These are phyloP conservation scores for Zapornia atra DNA, from an alignment of 2,113 vertebrate species.

Conservation along the genomic window DNA sequence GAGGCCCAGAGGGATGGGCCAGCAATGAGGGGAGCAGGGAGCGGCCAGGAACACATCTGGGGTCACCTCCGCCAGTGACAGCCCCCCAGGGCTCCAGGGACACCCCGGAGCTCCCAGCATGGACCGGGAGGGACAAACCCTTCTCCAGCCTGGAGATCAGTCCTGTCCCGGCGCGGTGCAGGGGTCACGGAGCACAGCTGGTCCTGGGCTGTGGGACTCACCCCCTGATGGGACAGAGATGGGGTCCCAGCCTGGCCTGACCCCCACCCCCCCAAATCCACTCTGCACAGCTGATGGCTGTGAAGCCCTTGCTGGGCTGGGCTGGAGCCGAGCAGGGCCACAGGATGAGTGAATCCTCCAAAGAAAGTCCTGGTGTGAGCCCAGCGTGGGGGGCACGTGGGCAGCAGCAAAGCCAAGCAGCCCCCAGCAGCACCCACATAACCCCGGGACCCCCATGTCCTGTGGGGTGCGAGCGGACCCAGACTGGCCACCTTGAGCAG, in stretches of 20 bases:
- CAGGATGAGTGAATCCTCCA: background rate
- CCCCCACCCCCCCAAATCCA: too few relatives aligned
- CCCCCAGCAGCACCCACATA: background rate
- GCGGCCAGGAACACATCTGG: background rate
- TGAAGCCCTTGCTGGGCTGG: accelerated
- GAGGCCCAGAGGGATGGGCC: background rate
- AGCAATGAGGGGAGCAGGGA: background rate
- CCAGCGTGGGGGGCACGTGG: accelerated
- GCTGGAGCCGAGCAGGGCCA: accelerated
- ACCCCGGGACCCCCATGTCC: background rate
- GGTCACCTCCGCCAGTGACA: background rate
- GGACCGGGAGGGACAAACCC: background rate
- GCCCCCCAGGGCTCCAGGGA: background rate
- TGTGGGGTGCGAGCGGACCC: accelerated
- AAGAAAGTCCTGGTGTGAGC: background rate
- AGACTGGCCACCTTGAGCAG: background rate
- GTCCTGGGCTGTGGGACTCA: background rate
- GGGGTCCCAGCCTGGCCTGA: background rate
- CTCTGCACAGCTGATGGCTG: accelerated
- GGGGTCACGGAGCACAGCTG: accelerated
- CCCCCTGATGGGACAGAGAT: background rate
- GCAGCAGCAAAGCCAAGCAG: background rate
- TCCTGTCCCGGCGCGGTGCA: accelerated
- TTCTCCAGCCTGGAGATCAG: too few relatives aligned
- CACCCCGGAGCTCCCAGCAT: too few relatives aligned